phyloP scores from a whole-genome alignment of 2,888 invertebrate genomes.

The Oscheius sp. region DNA sequence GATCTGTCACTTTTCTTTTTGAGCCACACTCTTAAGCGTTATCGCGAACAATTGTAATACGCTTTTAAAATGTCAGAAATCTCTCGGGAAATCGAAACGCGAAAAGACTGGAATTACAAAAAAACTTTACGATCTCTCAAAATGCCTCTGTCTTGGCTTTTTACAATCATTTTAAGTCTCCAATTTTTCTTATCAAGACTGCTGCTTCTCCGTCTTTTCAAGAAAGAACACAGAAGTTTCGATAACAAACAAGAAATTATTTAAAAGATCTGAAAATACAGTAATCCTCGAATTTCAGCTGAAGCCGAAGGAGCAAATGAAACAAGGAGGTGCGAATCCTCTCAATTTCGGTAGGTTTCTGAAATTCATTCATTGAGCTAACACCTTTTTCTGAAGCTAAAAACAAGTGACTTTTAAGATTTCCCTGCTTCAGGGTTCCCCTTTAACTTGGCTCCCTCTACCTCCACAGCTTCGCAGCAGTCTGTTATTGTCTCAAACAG shows the following conservation, averaged over 20 bases:
- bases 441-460: slow-evolving; percentile 28
- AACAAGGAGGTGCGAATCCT: neutral
- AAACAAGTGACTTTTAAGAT: neutral
- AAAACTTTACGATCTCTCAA: no score
- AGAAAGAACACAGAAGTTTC: no score
- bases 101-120: no score
- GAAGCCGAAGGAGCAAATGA: slow-evolving; percentile 13
- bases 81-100: no score
- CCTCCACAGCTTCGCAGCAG: slow-evolving; percentile 34
- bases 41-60: neutral
- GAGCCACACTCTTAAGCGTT: neutral
- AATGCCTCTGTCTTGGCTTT: no score
- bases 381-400: neutral
- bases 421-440: slow-evolving; percentile 6
- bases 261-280: no score
- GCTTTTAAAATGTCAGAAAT: no score
- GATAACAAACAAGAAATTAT: no score
- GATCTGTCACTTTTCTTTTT: slow-evolving; percentile 1
- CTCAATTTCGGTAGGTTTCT: neutral
- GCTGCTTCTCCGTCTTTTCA: no score
- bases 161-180: no score
- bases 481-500: slow-evolving; percentile 40
- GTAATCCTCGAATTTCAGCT: slow-evolving; percentile 1
- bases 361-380: neutral
- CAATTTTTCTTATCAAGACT: no score